Evolutionary conservation across 2,797 vertebrate genomes (phyloP).

Genomic region (Girardinus metallicus): DNA sequence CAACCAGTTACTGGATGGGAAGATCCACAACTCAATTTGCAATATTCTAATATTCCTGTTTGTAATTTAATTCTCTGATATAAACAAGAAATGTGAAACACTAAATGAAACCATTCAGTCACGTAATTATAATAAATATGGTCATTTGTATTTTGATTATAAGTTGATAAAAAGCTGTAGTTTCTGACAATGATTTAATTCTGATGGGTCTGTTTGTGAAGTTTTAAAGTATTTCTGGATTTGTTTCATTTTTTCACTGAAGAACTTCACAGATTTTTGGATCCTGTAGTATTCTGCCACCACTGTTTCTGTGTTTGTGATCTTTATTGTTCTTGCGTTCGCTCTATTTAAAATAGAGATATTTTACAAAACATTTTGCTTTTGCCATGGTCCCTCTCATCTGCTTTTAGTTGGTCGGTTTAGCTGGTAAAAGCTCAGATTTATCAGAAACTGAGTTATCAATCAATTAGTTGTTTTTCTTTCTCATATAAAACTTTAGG

Average conservation of each 20-base stretch:
- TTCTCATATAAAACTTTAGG: background rate
- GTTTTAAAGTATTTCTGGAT: background rate
- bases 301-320: background rate
- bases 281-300: background rate
- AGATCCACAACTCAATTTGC: background rate
- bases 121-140: background rate
- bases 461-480: background rate
- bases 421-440: background rate
- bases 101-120: background rate
- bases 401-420: background rate
- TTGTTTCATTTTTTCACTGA: background rate
- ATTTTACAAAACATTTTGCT: background rate
- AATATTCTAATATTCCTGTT: too few relatives aligned
- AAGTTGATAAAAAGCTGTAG: background rate
- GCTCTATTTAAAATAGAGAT: background rate
- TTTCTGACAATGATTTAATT: background rate
- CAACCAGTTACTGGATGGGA: background rate
- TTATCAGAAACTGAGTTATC: background rate
- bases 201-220: background rate
- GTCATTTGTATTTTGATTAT: background rate
- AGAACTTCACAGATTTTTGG: background rate
- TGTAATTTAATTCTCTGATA: background rate
- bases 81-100: background rate
- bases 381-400: background rate
- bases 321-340: background rate